Evolutionary conservation across 1,140 invertebrate species (phyloP).

Genomic region (Eriocheir sinensis): DNA sequence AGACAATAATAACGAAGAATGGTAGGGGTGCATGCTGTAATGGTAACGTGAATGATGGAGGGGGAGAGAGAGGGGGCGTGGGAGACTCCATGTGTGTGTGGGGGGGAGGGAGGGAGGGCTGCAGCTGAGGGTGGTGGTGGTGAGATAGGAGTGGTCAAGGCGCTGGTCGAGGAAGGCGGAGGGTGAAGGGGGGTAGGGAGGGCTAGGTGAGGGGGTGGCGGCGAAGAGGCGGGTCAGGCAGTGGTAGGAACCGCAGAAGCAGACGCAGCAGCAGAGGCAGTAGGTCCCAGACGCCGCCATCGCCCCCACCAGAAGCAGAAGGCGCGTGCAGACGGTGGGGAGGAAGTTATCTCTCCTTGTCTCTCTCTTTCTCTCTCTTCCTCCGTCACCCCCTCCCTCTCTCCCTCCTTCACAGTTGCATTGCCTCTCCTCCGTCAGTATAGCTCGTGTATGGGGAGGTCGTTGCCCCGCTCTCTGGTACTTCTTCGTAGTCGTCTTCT

Average conservation of each 20-base stretch:
- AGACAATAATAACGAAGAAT: not conserved
- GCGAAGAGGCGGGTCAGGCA: not conserved
- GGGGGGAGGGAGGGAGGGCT: not conserved
- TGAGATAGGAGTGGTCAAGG: not conserved
- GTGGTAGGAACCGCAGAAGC: not conserved
- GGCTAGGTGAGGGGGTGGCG: not conserved
- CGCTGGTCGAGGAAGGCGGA: conserved; percentile 1
- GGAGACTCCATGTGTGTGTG: not conserved
- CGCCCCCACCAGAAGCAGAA: not conserved
- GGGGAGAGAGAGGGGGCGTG: not conserved
- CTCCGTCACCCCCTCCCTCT: not conserved
- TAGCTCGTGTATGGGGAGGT: not conserved
- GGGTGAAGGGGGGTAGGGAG: too few relatives aligned
- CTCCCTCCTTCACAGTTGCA: not conserved
- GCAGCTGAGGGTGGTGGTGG: not conserved
- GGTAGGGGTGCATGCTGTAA: not conserved
- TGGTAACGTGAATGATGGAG: not conserved
- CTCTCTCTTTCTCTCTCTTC: not conserved
- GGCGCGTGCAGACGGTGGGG: not conserved
- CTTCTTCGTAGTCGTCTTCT: not conserved
- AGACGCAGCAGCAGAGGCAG: conserved; percentile 13
- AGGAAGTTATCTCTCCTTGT: not conserved
- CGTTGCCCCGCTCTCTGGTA: too few relatives aligned
- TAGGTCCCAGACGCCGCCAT: not conserved
- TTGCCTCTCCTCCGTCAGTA: not conserved